phyloP scores from a whole-genome alignment of 2,113 vertebrate genomes.

The Ochotona curzoniae region DNA sequence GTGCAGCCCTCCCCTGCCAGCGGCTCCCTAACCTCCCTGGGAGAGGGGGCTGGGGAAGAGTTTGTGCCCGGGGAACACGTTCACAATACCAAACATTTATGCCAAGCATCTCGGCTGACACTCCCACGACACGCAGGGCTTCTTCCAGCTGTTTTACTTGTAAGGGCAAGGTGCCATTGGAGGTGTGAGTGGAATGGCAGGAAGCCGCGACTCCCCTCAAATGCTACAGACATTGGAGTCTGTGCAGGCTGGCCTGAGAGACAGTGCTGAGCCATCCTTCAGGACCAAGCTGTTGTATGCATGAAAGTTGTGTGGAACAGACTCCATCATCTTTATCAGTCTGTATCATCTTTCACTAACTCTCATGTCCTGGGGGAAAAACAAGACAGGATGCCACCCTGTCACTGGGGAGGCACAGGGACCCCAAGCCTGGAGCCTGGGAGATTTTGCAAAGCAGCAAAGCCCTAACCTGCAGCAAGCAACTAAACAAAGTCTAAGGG shows the following conservation, averaged over 20 bases:
- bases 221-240: background rate
- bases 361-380: constrained; percentile 37
- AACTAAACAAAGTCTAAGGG: background rate
- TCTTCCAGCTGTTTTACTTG: constrained; percentile 20
- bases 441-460: background rate
- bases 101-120: background rate
- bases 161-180: background rate
- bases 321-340: too few species aligned
- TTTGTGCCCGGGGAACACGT: background rate
- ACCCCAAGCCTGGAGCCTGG: background rate
- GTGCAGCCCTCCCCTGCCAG: background rate
- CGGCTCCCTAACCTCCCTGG: background rate
- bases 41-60: too few species aligned
- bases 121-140: too few species aligned
- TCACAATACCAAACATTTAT: background rate
- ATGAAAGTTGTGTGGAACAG: background rate
- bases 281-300: background rate
- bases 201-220: background rate
- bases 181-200: background rate
- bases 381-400: background rate
- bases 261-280: background rate
- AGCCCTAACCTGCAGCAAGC: constrained; percentile 4
- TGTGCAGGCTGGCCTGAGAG: background rate
- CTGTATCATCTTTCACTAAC: background rate
- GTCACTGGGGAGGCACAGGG: background rate